phyloP scores from a whole-genome alignment of 2,888 invertebrate genomes.

The Molanna angustata region DNA sequence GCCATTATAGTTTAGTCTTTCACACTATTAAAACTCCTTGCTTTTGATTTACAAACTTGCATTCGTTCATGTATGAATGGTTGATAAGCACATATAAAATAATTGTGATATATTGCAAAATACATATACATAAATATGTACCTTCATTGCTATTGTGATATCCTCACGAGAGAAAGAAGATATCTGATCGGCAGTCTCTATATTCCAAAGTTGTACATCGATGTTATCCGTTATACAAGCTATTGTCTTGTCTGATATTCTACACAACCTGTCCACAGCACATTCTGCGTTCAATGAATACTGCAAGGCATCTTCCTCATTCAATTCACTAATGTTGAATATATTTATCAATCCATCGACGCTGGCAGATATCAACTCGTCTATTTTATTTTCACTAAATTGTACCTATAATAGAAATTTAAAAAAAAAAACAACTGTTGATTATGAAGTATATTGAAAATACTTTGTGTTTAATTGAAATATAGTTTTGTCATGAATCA shows the following conservation, averaged over 20 bases:
- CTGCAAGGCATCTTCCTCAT: slow-evolving; percentile 77
- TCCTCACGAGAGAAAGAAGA: slow-evolving; percentile 56
- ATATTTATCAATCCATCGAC: slow-evolving; percentile 83
- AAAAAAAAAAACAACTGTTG: no score
- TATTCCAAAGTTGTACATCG: slow-evolving; percentile 68
- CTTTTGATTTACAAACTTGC: no score
- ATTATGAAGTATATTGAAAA: no score
- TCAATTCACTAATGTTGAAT: slow-evolving; percentile 69
- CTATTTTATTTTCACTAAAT: slow-evolving; percentile 68
- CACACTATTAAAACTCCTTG: no score
- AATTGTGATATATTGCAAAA: no score
- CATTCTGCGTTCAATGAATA: slow-evolving; percentile 77
- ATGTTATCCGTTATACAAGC: slow-evolving; percentile 71
- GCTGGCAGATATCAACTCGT: slow-evolving; percentile 71
- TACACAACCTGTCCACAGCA: slow-evolving; percentile 64
- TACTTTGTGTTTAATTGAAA: no score
- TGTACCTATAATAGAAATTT: slow-evolving; percentile 50
- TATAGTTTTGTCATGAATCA: no score
- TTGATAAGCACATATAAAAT: no score
- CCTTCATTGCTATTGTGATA: slow-evolving; percentile 59
- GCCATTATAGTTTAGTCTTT: no score
- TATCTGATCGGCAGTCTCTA: slow-evolving; percentile 59
- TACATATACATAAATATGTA: no score
- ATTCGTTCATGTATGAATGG: no score
- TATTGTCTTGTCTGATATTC: slow-evolving; percentile 50